Conservation (phyloP, 2,888 invertebrate species). For the Dasypogon diadema region DNA sequence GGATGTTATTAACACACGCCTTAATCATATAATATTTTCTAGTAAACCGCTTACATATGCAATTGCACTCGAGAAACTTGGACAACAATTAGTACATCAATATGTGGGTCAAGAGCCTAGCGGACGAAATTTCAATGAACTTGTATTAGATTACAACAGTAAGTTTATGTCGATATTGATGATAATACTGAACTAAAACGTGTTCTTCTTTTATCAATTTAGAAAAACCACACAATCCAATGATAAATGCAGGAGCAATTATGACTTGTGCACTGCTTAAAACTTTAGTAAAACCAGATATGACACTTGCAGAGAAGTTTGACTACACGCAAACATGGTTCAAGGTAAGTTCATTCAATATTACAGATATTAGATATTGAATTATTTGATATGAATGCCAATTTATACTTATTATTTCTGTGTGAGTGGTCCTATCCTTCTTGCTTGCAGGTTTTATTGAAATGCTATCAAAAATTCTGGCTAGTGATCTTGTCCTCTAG, state of each 20-base stretch:
- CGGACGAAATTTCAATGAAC: conserved; percentile 95
- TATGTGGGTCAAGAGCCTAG: conserved; percentile 98
- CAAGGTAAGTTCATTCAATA: conserved; percentile 73
- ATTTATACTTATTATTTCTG: too few species aligned
- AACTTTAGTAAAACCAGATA: conserved; percentile 84
- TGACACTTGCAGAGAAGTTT: conserved; percentile 92
- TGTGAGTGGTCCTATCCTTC: too few species aligned
- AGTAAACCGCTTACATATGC: conserved; percentile 97
- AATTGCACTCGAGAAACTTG: conserved; percentile 91
- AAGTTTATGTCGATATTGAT: too few species aligned
- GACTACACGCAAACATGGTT: conserved; percentile 91
- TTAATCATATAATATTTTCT: too few species aligned
- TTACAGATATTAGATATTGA: too few species aligned
- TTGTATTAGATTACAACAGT: conserved; percentile 94
- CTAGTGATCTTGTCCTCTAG: too few species aligned
- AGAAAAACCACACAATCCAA: conserved; percentile 99
- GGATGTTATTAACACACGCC: too few species aligned
- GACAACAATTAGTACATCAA: conserved; percentile 91
- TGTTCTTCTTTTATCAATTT: conserved; percentile 60
- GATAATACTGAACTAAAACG: neutral
- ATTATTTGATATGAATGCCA: too few species aligned
- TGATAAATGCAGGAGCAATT: conserved; percentile 99
- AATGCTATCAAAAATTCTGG: too few species aligned
- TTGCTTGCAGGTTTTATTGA: too few species aligned
- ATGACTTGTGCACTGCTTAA: conserved; percentile 89